Base-by-base conservation (phyloP, 1,140 invertebrate genomes). In the Dysdera silvatica region DNA sequence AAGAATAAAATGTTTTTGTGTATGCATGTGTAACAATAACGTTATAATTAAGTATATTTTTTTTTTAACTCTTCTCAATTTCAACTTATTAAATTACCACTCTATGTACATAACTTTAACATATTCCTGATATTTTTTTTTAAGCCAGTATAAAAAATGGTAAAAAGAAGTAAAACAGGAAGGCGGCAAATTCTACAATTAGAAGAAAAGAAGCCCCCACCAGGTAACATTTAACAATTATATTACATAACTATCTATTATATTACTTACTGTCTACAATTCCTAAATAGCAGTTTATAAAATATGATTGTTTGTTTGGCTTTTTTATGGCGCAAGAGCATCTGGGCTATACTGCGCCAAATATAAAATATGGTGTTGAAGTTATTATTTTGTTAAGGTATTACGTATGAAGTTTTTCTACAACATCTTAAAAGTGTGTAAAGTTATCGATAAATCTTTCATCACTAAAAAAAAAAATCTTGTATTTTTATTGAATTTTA, bases 101-200 rank as follows among this genome's bases (percentile, higher is more conserved):
- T n/a, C n/a, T n/a, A n/a, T n/a, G n/a, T n/a, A n/a, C n/a, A n/a
- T n/a, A n/a, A n/a, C n/a, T n/a, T n/a, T n/a, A n/a, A n/a, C n/a
- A n/a, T n/a, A n/a, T n/a, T n/a, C n/a, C n/a, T n/a, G n/a, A n/a
- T n/a, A n/a, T n/a, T n/a, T n/a, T 12, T 47, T 12, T 23, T 20
- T 54, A n/a, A 26, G n/a, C 6, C 10, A 20, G 43, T 7, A 7
- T 45, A 10, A 45, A 62, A 20, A 23, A 61, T 61, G 58, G 33
- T 32, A 12, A 61, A 61, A 41, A 61, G 43, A 23, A 12, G 26
- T 3, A 61, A 61, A 52, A 43, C 41, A 43, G 58, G 47, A 41
- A 51, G 58, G 24, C 40, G 35, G 26, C 48, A 61, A 23, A 61
- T 52, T 18, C 48, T 61, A 18, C 58, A 61, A 16, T 41, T 61